Evolutionary conservation across 1,140 invertebrate species (phyloP).

Genomic region (Brachionus asplanchnoidis): DNA sequence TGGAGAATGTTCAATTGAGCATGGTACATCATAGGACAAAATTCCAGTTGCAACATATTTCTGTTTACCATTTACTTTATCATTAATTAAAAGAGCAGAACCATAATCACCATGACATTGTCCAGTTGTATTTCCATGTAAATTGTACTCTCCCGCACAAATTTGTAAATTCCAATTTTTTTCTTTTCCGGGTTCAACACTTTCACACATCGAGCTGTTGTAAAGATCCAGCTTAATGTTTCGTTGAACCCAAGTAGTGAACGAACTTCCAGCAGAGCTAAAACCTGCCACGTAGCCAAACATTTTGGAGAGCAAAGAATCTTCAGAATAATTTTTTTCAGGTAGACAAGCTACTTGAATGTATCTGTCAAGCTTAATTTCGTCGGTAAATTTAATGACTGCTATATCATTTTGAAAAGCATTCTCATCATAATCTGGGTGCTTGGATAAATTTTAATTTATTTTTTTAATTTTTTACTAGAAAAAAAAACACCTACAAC

Average conservation of each 20-base stretch:
- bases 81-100: neutral
- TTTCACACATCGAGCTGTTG: constrained; percentile 23
- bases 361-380: neutral
- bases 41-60: constrained; percentile 16
- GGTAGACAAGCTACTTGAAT: constrained; percentile 19
- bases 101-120: constrained; percentile 26
- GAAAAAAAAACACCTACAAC: neutral
- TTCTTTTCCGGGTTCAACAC: neutral
- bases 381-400: neutral
- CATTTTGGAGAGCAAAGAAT: neutral
- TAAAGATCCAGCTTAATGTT: neutral
- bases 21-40: neutral
- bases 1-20: neutral
- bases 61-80: neutral
- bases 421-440: neutral
- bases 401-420: constrained; percentile 19
- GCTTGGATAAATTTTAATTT: neutral
- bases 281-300: constrained; percentile 2
- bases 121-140: neutral
- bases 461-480: neutral
- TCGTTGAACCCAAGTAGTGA: neutral
- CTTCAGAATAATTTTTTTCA: neutral
- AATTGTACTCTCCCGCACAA: constrained; percentile 8
- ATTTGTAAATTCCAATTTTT: constrained; percentile 35
- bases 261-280: neutral